A percentile compares a stretch with the other conserved stretches of the same genome.
phyloP scores from a whole-genome alignment of 2,888 invertebrate species.

The Chirona hameri region DNA sequence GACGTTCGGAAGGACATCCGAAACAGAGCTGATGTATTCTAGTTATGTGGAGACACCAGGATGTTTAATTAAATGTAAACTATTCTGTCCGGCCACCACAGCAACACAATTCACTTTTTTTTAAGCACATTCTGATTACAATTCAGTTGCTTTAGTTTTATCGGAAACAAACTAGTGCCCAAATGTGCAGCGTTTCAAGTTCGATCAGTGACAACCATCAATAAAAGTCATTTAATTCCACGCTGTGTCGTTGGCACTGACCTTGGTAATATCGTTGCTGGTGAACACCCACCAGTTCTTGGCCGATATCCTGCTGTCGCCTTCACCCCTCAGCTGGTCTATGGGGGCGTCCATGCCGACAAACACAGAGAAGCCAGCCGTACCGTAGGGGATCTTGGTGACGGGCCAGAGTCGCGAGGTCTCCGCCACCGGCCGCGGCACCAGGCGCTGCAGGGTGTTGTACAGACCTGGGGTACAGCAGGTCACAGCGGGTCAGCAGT shows the following conservation, averaged over 20 bases:
- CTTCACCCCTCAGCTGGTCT: slow-evolving; percentile 34
- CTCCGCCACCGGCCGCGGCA: slow-evolving; percentile 37
- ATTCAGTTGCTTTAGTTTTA: no score
- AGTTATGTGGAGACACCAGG: no score
- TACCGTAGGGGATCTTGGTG: slow-evolving; percentile 3
- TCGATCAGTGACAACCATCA: no score
- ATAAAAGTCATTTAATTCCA: no score
- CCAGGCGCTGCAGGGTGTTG: slow-evolving; percentile 38
- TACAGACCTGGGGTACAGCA: slow-evolving; percentile 35
- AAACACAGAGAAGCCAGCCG: slow-evolving; percentile 37
- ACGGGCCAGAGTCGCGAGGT: slow-evolving; percentile 36
- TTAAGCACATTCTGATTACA: no score
- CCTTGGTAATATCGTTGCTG: slow-evolving; percentile 41
- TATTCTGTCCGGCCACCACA: no score
- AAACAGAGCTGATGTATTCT: no score
- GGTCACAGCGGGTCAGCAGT: not conserved
- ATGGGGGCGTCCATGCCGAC: slow-evolving; percentile 38
- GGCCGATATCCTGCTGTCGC: slow-evolving; percentile 31
- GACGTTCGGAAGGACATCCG: no score
- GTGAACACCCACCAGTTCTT: slow-evolving; percentile 39
- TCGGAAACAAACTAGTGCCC: no score
- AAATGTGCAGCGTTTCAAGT: no score
- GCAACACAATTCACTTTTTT: no score
- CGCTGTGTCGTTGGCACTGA: not conserved
- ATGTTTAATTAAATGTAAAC: no score